Conservation (phyloP, 2,113 vertebrate genomes). For the Pomatostomus ruficeps region DNA sequence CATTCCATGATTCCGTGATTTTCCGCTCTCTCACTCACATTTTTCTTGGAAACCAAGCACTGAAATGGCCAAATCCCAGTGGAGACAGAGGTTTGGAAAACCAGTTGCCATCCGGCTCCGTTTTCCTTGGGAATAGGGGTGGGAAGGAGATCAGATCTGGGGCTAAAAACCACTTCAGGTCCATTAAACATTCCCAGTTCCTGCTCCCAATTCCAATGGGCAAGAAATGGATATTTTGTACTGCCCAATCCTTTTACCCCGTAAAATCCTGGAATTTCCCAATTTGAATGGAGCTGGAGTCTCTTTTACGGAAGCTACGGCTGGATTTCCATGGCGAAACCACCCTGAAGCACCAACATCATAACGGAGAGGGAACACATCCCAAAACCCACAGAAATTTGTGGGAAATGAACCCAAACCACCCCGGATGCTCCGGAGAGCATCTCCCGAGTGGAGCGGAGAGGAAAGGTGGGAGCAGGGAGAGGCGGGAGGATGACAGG, state of each 20-base stretch:
- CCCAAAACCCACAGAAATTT: neutral
- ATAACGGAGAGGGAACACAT: neutral
- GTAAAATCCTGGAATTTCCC: neutral
- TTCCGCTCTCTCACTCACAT: neutral
- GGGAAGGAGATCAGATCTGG: neutral
- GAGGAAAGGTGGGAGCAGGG: neutral
- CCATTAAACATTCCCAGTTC: neutral
- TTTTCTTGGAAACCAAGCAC: neutral
- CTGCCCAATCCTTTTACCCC: neutral
- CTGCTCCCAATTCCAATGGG: neutral
- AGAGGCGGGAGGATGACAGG: neutral
- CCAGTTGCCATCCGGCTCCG: neutral
- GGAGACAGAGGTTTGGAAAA: neutral
- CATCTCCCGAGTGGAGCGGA: neutral
- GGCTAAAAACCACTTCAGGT: neutral
- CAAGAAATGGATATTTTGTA: neutral
- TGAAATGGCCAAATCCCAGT: neutral
- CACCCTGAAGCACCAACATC: neutral
- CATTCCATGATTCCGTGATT: neutral
- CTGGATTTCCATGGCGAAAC: neutral
- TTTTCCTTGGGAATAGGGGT: neutral
- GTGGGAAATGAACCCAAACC: neutral
- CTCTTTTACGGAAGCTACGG: neutral
- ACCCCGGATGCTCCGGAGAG: neutral
- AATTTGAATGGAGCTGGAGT: neutral